These are phyloP conservation scores for Merodon equestris DNA, from an alignment of 2,888 invertebrate species.

Conservation along the genomic window DNA sequence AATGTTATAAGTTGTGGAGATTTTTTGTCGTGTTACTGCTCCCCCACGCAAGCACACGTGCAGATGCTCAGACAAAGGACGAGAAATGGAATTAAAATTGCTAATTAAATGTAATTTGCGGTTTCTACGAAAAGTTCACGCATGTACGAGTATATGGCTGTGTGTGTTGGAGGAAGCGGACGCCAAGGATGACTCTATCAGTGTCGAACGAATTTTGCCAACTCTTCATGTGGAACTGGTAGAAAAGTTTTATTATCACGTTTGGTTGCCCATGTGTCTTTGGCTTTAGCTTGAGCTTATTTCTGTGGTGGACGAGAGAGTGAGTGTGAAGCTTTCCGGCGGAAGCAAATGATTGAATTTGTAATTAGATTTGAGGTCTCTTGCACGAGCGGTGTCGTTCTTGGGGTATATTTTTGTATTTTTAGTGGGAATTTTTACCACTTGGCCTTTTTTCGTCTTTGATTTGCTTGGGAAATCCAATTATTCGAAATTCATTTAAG, in stretches of 20 bases:
- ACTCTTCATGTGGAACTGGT: constrained; percentile 6
- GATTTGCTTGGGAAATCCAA: background rate
- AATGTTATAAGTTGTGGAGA: constrained; percentile 37
- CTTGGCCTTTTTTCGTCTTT: background rate
- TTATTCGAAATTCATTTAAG: too few relatives aligned
- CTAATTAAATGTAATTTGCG: constrained; percentile 64
- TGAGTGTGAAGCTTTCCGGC: constrained; percentile 8
- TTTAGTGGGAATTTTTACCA: background rate
- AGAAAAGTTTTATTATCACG: constrained; percentile 55
- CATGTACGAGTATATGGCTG: background rate
- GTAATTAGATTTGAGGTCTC: constrained; percentile 33
- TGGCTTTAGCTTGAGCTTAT: too few relatives aligned
- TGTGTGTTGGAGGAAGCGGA: too few relatives aligned
- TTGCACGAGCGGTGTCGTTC: constrained; percentile 8
- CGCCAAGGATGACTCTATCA: constrained; percentile 38
- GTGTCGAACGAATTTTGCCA: constrained; percentile 16
- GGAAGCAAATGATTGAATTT: constrained; percentile 42
- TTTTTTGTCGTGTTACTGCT: constrained; percentile 3
- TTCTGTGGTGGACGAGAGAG: background rate
- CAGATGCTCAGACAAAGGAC: constrained; percentile 9
- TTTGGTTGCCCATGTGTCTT: constrained; percentile 6
- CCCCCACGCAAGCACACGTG: background rate
- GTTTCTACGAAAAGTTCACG: constrained; percentile 20
- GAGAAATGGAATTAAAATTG: constrained; percentile 32
- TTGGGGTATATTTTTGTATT: too few relatives aligned